Base-by-base conservation (phyloP, 2,797 vertebrate species). In the Myripristis murdjan region DNA sequence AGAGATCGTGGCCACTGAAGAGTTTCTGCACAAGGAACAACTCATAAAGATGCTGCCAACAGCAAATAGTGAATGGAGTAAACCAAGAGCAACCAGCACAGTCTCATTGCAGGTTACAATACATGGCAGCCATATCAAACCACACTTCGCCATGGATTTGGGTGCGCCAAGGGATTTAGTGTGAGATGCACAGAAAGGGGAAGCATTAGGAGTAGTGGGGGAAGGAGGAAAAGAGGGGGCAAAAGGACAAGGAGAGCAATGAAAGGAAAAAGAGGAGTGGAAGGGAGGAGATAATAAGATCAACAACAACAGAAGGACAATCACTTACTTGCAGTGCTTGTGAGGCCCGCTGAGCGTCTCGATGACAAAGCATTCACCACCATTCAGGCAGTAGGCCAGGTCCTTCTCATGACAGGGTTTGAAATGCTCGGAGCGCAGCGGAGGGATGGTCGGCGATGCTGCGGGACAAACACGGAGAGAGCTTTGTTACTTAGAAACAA, bases 251-350 rank as follows among this genome's bases (percentile, higher is more conserved):
- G 8, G 10, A 46, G 48, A n/a, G 39, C 26, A 31, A 12, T 33
- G 20, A n/a, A 28, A 33, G 28, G 48, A 39, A 11, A 5, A 37
- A 20, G 14, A n/a, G 11, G 28, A 56, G 33, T 10, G 5, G 12
- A 46, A n/a, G n/a, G 52, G 55, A 28, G 53, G 16, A 6, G 28
- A 52, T 20, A 14, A 54, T 3, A 33, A n/a, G 3, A 26, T 46
- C 5, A 52, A 6, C 3, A 28, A 20, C 66, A 59, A 56, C 41
- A 15, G 48, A n/a, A n/a, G n/a, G 11, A 12, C 28, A 5, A 23
- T 52, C 63, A 84, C 97, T 96, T 96, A 99, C 98, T 97, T 97
- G 94, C 98, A 99, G 93, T 99, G 97, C 90, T 99, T 98, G 85
- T 99, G 97, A 39, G 97, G 97, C 67, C 97, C 98, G 0, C 97